Conservation (phyloP, 1,140 invertebrate genomes). For the Dermatophagoides farinae region DNA sequence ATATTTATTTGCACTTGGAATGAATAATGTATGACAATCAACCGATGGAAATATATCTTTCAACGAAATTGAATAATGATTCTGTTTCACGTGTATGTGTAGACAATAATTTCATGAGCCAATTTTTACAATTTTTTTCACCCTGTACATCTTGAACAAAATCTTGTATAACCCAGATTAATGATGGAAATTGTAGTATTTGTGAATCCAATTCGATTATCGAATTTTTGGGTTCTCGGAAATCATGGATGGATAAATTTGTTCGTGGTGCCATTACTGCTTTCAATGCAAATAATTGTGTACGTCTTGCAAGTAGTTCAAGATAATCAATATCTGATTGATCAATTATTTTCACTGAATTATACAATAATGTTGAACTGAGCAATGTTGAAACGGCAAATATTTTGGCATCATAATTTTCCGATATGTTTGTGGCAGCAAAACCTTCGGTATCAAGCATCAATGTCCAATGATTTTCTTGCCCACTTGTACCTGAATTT, state of each 20-base stretch:
- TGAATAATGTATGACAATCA: slow-evolving; percentile 20
- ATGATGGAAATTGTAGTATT: slow-evolving; percentile 18
- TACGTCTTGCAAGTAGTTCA: slow-evolving; percentile 18
- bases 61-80: slow-evolving; percentile 18
- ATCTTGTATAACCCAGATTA: slow-evolving; percentile 20
- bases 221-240: slow-evolving; percentile 10
- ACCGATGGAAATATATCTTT: slow-evolving; percentile 18
- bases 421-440: slow-evolving; percentile 19
- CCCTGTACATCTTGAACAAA: slow-evolving; percentile 17
- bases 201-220: slow-evolving; percentile 17
- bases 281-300: slow-evolving; percentile 19
- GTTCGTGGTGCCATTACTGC: slow-evolving; percentile 16
- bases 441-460: slow-evolving; percentile 21
- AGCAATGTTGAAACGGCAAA: slow-evolving; percentile 20
- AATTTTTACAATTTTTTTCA: slow-evolving; percentile 11
- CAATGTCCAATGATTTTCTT: slow-evolving; percentile 9
- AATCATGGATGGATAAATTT: neutral
- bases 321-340: slow-evolving; percentile 20
- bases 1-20: slow-evolving; percentile 15
- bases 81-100: slow-evolving; percentile 18
- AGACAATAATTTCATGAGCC: slow-evolving; percentile 17
- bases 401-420: slow-evolving; percentile 20
- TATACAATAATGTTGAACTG: slow-evolving; percentile 18
- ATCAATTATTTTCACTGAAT: slow-evolving; percentile 21
- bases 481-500: neutral